Percentiles rank a stretch among this genome's conserved stretches.
Evolutionary conservation across 2,797 vertebrate species (phyloP).

Genomic region (Galaxias olidus): DNA sequence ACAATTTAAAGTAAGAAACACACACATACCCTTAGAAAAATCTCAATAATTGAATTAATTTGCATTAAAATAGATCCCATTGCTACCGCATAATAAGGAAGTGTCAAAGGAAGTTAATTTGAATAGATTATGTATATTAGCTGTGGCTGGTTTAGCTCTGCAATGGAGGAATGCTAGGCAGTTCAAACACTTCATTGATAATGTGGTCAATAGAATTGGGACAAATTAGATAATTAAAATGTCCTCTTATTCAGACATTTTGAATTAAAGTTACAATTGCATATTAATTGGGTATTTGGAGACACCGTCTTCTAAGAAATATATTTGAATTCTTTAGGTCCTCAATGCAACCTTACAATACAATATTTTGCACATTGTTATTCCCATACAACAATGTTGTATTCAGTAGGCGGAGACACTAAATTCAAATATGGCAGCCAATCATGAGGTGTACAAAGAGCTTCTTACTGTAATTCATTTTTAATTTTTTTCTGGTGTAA

Average conservation of each 20-base stretch:
- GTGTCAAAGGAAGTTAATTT: constrained; percentile 41
- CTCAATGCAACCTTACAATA: no score
- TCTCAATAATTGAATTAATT: constrained; percentile 44
- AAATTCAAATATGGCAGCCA: no score
- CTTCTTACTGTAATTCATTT: not conserved
- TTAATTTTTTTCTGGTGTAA: not conserved
- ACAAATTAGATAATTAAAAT: no score
- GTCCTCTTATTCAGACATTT: no score
- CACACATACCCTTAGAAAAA: constrained; percentile 14
- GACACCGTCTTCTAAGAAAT: no score
- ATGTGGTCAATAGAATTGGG: not conserved
- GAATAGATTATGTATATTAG: constrained; percentile 21
- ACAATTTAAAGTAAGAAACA: constrained; percentile 18
- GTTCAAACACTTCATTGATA: not conserved
- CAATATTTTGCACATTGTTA: no score
- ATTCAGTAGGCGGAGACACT: no score
- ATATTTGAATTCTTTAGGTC: no score
- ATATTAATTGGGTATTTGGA: no score
- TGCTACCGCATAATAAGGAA: constrained; percentile 31
- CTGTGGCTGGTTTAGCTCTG: not conserved
- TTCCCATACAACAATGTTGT: no score
- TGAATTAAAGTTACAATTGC: no score
- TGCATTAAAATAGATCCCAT: constrained; percentile 40
- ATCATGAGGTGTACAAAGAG: no score
- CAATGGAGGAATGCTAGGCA: not conserved